A percentile compares a stretch with the other conserved stretches of the same genome.
Evolutionary conservation across 2,113 vertebrate genomes (phyloP).

Genomic region (Lethenteron reissneri): DNA sequence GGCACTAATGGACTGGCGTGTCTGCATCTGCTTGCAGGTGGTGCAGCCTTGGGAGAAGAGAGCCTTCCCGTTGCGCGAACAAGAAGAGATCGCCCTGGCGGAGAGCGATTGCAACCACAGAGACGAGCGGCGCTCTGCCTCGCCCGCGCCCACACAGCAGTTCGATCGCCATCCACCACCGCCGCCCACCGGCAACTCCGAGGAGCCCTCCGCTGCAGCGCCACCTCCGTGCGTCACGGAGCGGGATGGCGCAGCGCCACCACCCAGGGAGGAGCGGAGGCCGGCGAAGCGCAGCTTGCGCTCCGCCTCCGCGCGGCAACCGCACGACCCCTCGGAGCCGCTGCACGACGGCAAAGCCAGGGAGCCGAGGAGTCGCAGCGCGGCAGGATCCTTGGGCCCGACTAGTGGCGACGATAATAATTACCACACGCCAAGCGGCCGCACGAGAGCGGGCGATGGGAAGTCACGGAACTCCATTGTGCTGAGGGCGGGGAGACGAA

Average conservation of each 20-base stretch:
- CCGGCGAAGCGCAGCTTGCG: conserved; percentile 2
- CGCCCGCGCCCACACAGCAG: conserved; percentile 16
- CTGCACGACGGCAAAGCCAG: too few relatives aligned
- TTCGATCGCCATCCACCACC: conserved; percentile 17
- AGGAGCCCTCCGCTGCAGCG: conserved; percentile 11
- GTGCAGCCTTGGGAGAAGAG: conserved; percentile 30
- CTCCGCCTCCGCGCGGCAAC: not conserved
- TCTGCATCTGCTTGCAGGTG: conserved; percentile 6
- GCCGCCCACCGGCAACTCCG: conserved; percentile 14
- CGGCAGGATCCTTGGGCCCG: too few relatives aligned
- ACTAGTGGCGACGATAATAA: too few relatives aligned
- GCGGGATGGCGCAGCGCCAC: conserved; percentile 10
- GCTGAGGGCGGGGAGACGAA: too few relatives aligned
- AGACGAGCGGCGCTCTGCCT: not conserved
- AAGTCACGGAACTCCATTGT: too few relatives aligned
- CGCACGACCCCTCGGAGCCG: too few relatives aligned
- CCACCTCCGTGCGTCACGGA: conserved; percentile 14
- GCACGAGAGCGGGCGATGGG: too few relatives aligned
- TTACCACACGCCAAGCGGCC: too few relatives aligned
- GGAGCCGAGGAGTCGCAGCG: too few relatives aligned
- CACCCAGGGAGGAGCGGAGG: conserved; percentile 14
- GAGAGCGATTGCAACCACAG: not conserved
- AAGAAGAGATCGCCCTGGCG: conserved; percentile 24
- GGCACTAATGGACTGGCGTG: not conserved
- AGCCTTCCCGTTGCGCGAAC: conserved; percentile 28